phyloP scores from a whole-genome alignment of 2,797 vertebrate species.

The Botia almorhae region DNA sequence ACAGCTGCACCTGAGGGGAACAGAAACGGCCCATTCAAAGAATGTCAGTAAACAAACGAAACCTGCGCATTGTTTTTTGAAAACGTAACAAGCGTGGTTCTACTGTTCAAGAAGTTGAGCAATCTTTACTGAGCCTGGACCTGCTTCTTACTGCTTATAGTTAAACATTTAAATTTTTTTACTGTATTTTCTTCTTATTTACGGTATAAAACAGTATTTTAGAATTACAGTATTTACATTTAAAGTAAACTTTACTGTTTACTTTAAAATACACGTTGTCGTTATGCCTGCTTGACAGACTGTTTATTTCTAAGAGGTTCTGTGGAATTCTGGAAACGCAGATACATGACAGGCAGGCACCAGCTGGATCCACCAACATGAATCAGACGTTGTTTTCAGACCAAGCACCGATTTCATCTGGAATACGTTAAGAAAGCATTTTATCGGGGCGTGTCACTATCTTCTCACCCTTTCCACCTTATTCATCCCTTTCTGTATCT shows the following conservation, averaged over 20 bases:
- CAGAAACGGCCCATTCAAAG: not conserved
- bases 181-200: too few relatives aligned
- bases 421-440: constrained; percentile 52
- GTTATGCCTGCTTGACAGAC: not conserved
- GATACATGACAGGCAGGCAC: constrained; percentile 56
- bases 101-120: not conserved
- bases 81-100: not conserved
- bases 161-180: too few relatives aligned
- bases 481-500: constrained; percentile 4
- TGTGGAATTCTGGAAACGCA: constrained; percentile 65
- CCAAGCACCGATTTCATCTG: constrained; percentile 63
- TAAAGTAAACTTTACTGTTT: not conserved
- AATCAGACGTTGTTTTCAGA: constrained; percentile 54
- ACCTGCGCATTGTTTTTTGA: not conserved
- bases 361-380: constrained; percentile 50
- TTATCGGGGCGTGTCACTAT: constrained; percentile 39
- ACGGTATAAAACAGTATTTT: too few relatives aligned
- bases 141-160: not conserved
- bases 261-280: too few relatives aligned
- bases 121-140: not conserved
- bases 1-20: not conserved
- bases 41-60: not conserved
- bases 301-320: constrained; percentile 9
- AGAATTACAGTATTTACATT: not conserved
- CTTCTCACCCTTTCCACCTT: constrained; percentile 22